Base-by-base conservation (phyloP, 2,113 vertebrate species). In the Mastomys natalensis region DNA sequence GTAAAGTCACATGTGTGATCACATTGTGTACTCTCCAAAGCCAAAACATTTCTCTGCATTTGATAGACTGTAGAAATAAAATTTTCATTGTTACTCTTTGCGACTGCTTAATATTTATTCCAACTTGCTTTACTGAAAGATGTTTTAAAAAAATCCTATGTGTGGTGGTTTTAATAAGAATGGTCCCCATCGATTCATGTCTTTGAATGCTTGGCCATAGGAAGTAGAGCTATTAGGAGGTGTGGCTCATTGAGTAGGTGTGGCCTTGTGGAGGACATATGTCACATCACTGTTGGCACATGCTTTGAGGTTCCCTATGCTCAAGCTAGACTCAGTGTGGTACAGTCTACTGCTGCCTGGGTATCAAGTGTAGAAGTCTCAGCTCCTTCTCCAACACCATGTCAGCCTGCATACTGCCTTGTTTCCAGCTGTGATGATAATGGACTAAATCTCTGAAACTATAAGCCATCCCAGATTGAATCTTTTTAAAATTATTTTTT, bases 41-140 rank as follows among this genome's bases (percentile, higher is more conserved):
- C 16, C 45, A 84, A 48, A 68, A 68, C 22, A 76, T 26, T 80
- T 90, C 73, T 93, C 68, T 34, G 26, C 26, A 89, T 9, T 29
- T 55, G 5, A 68, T n/a, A 93, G 45, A 5, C 55, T 85, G 19
- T 92, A 11, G 74, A 92, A 93, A 76, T 89, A 87, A 97, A 95
- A 77, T 55, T n/a, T 73, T 29, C 62, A n/a, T 34, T 55, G 64
- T 92, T 90, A 86, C 24, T 96, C 43, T 96, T 73, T 68, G 37
- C 26, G 58, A 24, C 19, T 37, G 64, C 31, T 77, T 89, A 11
- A 5, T 89, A 78, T 55, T 93, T 37, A 87, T 68, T 73, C 89
- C 40, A 74, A 37, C 48, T 62, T 45, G 64, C 43, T 72, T 89
- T 66, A 70, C 2, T 81, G 55, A 93, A 95, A 95, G 53, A 43